Base-by-base conservation (phyloP, 1,140 invertebrate species). In the Saccostrea cuccullata region DNA sequence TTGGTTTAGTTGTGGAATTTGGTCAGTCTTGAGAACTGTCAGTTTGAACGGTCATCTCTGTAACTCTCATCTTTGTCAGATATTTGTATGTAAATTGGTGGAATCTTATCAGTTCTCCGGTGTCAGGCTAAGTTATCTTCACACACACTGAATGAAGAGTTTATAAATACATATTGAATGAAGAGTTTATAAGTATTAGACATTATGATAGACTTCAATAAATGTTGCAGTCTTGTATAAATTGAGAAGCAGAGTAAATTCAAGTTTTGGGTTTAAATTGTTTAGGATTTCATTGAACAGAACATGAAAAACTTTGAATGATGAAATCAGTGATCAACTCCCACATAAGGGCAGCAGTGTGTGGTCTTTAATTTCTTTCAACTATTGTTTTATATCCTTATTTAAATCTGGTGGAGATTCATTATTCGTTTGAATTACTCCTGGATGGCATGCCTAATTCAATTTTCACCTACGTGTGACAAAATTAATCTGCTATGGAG, bases 1-100 rank as follows among this genome's bases (percentile, higher is more conserved):
- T 77, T 77, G 70, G 26, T 77, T 77, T 77, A 26, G 15, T 77
- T 77, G 70, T 77, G 70, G 70, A 77, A 77, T 77, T 77, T 77
- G 70, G 70, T 77, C 30, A 77, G 11, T 77, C 13, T 9, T 77
- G 70, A 17, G 70, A 77, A 77, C 8, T 30, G 70, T 77, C 26
- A 30, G 70, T 12, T 77, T 8, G 0, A 77, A 2, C 12, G 70
- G 70, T 77, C 70, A 30, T 77, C 70, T 36, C 30, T 26, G 70
- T 77, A 77, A 3, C 1, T 67, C 20, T 67, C 23, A 20, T 11
- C 23, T 17, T 13, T 30, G 26, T 77, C 70, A 36, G 70, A 77
- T 20, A 23, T 67, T 23, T 67, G 60, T 67, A 30, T 77, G 26
- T 77, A 77, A 23, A 77, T 77, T 36, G 30, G 13, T 36, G 15